Base-by-base conservation (phyloP, 2,113 vertebrate genomes). In the Gallinago media region DNA sequence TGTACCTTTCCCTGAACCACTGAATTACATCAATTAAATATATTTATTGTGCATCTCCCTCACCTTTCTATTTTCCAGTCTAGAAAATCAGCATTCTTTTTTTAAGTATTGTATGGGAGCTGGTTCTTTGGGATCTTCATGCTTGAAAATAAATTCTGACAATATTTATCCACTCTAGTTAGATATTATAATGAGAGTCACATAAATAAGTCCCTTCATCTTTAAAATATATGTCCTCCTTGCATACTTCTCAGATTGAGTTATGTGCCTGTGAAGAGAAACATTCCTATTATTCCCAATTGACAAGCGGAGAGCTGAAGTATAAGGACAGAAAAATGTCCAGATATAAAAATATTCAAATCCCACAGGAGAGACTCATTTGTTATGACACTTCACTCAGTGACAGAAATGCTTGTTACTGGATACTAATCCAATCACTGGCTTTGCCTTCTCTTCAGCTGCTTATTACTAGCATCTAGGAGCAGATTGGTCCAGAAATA, bases 51-150 rank as follows among this genome's bases (percentile, higher is more conserved):
- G 34, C 49, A 14, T 32, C 21, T 87, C 36, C 14, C 27, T 9
- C 36, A 61, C 3, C 11, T 61, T 79, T 59, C 25, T 54, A 10
- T 56, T 66, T 66, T 61, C 4, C n/a, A 44, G 23, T 36, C 40
- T 62, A 16, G 15, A 27, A 74, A 47, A 80, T 56, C 8, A 32
- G 14, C 27, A 68, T 42, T 75, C 14, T 70, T 47, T 83, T 70
- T 54, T 22, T 29, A n/a, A n/a, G 4, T 29, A 52, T 11, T 3
- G 8, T 61, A 23, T 0, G 0, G 23, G n/a, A 89, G 3, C 8
- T 70, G 8, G 5, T 65, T 65, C 73, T 42, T 88, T 70, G 44
- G 32, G 34, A 32, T 59, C 22, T 47, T 56, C 15, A 68, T 22
- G 9, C 6, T 31, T 20, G 15, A 68, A 88, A 71, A 88, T 5